Conservation (phyloP, 2,888 invertebrate genomes). For the Saturnia japonica region DNA sequence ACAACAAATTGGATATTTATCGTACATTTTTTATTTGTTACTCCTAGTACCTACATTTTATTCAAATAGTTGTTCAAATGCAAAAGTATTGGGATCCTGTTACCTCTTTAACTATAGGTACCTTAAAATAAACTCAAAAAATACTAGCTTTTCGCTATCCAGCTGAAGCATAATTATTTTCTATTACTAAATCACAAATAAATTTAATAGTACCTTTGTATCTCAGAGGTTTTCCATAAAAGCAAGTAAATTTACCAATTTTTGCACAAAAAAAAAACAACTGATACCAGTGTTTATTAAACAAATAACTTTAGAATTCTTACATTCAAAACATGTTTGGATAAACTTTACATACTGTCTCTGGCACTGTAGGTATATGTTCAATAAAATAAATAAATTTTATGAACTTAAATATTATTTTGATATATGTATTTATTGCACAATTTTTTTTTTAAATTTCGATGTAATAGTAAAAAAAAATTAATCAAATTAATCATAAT, state of each 20-base stretch:
- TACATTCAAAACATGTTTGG: background rate
- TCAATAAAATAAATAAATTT: too few relatives aligned
- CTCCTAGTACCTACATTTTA: too few relatives aligned
- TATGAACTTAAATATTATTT: too few relatives aligned
- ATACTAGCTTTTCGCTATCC: too few relatives aligned
- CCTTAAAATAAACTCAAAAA: too few relatives aligned
- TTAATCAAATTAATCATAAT: too few relatives aligned
- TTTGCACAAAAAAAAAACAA: background rate
- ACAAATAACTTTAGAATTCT: background rate
- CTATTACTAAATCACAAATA: background rate
- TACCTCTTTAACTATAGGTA: background rate
- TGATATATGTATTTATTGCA: too few relatives aligned
- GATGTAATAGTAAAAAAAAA: too few relatives aligned
- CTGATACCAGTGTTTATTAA: background rate
- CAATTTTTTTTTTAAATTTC: too few relatives aligned
- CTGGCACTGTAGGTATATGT: too few relatives aligned
- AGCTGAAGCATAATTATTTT: background rate
- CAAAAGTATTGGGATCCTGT: background rate
- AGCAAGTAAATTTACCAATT: background rate
- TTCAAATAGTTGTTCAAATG: too few relatives aligned
- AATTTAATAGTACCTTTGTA: background rate
- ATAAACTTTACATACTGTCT: background rate
- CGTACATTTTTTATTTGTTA: too few relatives aligned
- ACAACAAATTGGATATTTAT: conserved; percentile 2
- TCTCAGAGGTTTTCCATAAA: background rate